Conservation (phyloP, 2,888 invertebrate genomes). For the Abrostola tripartita region DNA sequence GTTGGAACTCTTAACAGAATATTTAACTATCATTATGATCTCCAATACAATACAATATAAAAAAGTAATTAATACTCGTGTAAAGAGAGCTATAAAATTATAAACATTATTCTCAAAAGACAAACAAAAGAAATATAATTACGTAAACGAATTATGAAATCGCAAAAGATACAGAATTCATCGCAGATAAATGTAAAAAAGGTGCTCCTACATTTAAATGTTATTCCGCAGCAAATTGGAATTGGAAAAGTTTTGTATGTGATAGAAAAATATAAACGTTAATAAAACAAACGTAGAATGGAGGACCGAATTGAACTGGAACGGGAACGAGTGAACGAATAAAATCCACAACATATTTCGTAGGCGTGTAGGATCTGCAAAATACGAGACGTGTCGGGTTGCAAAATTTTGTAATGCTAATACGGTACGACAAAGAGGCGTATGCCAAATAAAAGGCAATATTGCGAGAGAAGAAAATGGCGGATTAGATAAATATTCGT, state of each 20-base stretch:
- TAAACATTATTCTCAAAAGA: conserved; percentile 10
- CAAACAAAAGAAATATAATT: conserved; percentile 23
- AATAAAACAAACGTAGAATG: conserved; percentile 16
- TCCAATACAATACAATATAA: conserved; percentile 3
- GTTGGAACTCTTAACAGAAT: background rate
- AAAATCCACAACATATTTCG: conserved; percentile 25
- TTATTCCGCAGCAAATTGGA: conserved; percentile 4
- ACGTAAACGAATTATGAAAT: conserved; percentile 10
- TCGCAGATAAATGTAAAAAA: conserved; percentile 8
- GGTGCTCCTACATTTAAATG: conserved; percentile 5
- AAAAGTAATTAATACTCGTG: conserved; percentile 23
- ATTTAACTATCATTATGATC: background rate
- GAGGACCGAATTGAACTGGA: conserved; percentile 7
- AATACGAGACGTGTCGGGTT: conserved; percentile 21
- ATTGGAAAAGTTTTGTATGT: background rate
- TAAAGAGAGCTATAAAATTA: conserved; percentile 23
- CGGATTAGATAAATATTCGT: background rate
- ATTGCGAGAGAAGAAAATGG: conserved; percentile 6
- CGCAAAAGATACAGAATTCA: conserved; percentile 6
- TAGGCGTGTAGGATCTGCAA: conserved; percentile 26
- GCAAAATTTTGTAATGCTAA: conserved; percentile 23
- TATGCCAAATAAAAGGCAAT: conserved; percentile 23
- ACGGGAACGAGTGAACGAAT: conserved; percentile 15
- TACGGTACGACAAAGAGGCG: conserved; percentile 12
- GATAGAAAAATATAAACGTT: conserved; percentile 12